Percentiles rank a stretch among this genome's conserved stretches.
Conservation (phyloP, 1,140 invertebrate species). For the Psix sp. region DNA sequence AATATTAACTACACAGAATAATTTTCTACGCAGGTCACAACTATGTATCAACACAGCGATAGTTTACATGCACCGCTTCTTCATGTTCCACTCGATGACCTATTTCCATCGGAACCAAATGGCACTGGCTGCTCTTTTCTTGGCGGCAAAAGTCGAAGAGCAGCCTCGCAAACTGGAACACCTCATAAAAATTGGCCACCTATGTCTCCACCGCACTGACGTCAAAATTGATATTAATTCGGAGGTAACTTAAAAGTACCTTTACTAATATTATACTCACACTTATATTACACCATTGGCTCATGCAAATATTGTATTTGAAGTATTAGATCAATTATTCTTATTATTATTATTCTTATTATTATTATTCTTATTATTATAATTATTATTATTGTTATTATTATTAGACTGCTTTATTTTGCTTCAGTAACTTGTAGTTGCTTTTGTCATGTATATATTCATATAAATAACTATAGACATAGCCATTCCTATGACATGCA, state of each 20-base stretch:
- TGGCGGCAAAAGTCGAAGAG: constrained; percentile 98
- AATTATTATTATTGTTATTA: too few species aligned
- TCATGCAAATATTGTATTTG: too few species aligned
- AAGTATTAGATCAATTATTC: too few species aligned
- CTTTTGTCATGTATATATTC: too few species aligned
- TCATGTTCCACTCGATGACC: constrained; percentile 94
- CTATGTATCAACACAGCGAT: constrained; percentile 96
- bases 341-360: too few species aligned
- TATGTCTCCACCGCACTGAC: constrained; percentile 81
- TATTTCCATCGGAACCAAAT: constrained; percentile 90
- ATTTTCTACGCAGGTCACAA: constrained; percentile 81
- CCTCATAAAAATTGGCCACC: constrained; percentile 93
- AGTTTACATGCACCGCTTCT: constrained; percentile 99
- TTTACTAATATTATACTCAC: too few species aligned
- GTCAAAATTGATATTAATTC: constrained; percentile 28
- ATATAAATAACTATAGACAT: too few species aligned
- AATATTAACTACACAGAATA: not conserved
- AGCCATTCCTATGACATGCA: not conserved
- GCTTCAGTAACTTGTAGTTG: too few species aligned
- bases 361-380: too few species aligned
- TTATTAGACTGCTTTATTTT: too few species aligned
- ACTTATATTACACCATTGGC: too few species aligned
- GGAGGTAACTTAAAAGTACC: constrained; percentile 12
- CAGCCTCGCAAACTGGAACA: constrained; percentile 97
- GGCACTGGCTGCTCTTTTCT: constrained; percentile 91